A percentile compares a stretch with the other conserved stretches of the same genome.
Conservation (phyloP, 2,113 vertebrate genomes). For the Psittacara wagleri region DNA sequence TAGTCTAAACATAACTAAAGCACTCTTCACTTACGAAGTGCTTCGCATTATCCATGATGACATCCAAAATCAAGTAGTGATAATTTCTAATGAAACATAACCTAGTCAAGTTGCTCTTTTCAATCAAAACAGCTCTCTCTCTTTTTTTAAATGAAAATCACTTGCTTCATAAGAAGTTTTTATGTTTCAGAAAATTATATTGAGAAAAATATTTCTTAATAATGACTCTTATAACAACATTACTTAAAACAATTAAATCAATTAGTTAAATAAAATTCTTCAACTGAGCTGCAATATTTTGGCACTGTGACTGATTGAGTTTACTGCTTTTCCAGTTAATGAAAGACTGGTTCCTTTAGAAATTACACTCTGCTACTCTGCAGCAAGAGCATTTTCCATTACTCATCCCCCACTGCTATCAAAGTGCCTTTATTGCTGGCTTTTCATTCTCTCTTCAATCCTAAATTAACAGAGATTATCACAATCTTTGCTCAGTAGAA, state of each 20-base stretch:
- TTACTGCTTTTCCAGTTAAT: conserved; percentile 48
- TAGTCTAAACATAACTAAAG: neutral
- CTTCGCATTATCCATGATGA: neutral
- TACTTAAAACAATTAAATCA: conserved; percentile 44
- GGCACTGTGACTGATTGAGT: neutral
- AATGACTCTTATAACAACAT: neutral
- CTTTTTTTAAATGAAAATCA: neutral
- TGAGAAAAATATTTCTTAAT: conserved; percentile 16
- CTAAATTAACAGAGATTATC: conserved; percentile 26
- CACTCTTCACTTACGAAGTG: neutral
- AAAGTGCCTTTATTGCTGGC: neutral
- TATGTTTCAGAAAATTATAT: conserved; percentile 26
- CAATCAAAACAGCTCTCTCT: neutral
- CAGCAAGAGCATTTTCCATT: conserved; percentile 43
- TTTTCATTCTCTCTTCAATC: conserved; percentile 27
- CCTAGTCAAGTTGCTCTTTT: neutral
- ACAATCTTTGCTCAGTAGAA: neutral
- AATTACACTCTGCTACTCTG: conserved; percentile 10
- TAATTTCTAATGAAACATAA: neutral
- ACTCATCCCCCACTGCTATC: conserved; percentile 23
- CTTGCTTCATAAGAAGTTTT: neutral
- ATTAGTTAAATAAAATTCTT: conserved; percentile 52
- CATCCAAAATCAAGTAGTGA: neutral
- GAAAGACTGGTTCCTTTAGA: conserved; percentile 5
- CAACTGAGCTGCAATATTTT: conserved; percentile 32